Percentiles rank a stretch among this genome's conserved stretches.
phyloP scores from a whole-genome alignment of 2,888 invertebrate species.

The Crioceris asparagi region DNA sequence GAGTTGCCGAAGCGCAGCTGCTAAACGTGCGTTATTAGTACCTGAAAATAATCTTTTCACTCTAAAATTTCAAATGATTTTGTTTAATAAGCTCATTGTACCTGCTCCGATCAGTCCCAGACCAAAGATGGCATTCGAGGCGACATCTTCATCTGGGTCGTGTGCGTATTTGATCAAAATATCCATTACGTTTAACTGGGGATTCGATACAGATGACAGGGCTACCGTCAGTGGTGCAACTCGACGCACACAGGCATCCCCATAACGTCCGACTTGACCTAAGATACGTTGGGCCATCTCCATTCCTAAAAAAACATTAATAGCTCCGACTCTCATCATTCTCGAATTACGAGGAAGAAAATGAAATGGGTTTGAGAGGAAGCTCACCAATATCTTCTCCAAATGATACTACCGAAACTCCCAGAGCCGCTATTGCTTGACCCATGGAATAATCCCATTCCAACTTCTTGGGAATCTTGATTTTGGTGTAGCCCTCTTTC shows the following conservation, averaged over 20 bases:
- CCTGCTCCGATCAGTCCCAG: conserved; percentile 44
- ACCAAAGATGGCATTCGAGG: conserved; percentile 95
- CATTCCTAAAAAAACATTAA: conserved; percentile 36
- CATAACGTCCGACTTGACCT: conserved; percentile 66
- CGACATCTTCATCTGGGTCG: conserved; percentile 93
- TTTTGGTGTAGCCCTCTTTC: conserved; percentile 33
- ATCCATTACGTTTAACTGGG: conserved; percentile 86
- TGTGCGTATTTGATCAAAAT: conserved; percentile 98
- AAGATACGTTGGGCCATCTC: conserved; percentile 96
- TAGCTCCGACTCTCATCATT: conserved; percentile 1
- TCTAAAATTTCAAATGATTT: background rate
- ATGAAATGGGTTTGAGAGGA: background rate
- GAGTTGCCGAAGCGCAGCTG: conserved; percentile 93
- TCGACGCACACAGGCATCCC: conserved; percentile 64
- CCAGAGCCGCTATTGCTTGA: conserved; percentile 91
- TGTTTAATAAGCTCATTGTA: too few relatives aligned
- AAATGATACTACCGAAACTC: conserved; percentile 93
- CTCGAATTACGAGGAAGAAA: background rate
- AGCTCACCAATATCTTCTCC: conserved; percentile 89
- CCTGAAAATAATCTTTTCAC: conserved; percentile 10
- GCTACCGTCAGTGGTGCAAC: conserved; percentile 95
- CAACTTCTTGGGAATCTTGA: conserved; percentile 35
- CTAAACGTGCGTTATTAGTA: conserved; percentile 78
- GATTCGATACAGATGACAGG: conserved; percentile 92
- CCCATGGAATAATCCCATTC: conserved; percentile 66